A percentile compares a stretch with the other conserved stretches of the same genome.
Conservation (phyloP, 2,113 vertebrate genomes). For the Gyps fulvus region DNA sequence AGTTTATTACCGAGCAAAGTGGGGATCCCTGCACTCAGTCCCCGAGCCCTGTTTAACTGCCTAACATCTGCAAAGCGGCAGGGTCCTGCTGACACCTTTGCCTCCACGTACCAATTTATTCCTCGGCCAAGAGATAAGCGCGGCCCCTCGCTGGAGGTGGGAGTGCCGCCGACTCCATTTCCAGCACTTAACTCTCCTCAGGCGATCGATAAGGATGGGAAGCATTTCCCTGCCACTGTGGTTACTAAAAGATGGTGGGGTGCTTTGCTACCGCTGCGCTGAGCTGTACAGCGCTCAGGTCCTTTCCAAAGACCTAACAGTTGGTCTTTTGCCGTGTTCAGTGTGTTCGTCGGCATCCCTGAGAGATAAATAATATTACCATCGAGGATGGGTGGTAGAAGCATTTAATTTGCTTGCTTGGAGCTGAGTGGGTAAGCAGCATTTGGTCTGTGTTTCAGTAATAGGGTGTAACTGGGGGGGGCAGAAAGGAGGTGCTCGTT, state of each 20-base stretch:
- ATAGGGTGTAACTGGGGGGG: not conserved
- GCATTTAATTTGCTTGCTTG: not conserved
- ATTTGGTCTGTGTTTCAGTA: not conserved
- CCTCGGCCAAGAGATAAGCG: accelerated
- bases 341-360: not conserved
- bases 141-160: not conserved
- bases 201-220: not conserved
- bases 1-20: not conserved
- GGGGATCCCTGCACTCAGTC: not conserved
- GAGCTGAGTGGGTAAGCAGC: not conserved
- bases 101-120: not conserved
- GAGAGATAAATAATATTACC: not conserved
- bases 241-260: not conserved
- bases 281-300: not conserved
- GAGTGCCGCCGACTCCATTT: accelerated
- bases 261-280: not conserved
- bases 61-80: not conserved
- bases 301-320: not conserved
- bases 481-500: not conserved
- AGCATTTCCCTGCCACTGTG: not conserved
- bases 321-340: not conserved
- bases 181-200: not conserved
- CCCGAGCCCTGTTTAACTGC: not conserved
- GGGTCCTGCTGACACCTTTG: not conserved
- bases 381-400: accelerated